Percentiles rank a stretch among this genome's conserved stretches.
phyloP scores from a whole-genome alignment of 2,113 vertebrate species.

The Polypterus senegalus region DNA sequence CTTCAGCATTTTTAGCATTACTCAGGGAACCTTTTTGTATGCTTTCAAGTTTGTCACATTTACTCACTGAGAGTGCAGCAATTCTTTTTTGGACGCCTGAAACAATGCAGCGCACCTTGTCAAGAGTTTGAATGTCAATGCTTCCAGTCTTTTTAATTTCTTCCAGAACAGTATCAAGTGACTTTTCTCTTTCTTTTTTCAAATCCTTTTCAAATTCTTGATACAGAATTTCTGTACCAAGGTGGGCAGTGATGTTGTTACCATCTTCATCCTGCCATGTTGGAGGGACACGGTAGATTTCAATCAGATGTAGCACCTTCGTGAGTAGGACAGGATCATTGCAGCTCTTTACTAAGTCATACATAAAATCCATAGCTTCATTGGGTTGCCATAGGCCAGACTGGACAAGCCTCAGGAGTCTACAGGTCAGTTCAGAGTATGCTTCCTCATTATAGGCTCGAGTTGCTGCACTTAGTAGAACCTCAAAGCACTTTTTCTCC shows the following conservation, averaged over 20 bases:
- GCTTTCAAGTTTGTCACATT: no score
- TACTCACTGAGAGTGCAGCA: no score
- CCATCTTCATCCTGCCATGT: constrained; percentile 1
- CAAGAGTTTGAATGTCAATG: constrained; percentile 16
- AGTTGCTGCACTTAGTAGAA: background rate
- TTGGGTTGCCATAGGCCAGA: background rate
- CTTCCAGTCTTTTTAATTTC: constrained; percentile 28
- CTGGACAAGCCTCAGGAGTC: background rate
- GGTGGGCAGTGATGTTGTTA: background rate
- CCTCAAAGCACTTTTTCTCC: background rate
- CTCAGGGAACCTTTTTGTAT: no score
- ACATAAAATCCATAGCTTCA: background rate
- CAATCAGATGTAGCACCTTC: constrained; percentile 7
- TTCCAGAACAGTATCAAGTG: constrained; percentile 24
- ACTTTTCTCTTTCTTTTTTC: constrained; percentile 5
- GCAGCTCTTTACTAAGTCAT: background rate
- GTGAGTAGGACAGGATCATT: background rate
- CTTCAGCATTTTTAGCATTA: no score
- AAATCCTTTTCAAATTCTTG: background rate
- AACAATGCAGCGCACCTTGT: constrained; percentile 19
- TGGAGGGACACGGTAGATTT: constrained; percentile 8
- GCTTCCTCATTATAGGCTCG: background rate
- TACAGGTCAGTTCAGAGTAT: background rate
- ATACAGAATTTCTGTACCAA: background rate
- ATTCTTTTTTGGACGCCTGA: no score